Percentiles rank a stretch among this genome's conserved stretches.
These are phyloP conservation scores for Pherbina coryleti DNA, from an alignment of 2,888 invertebrate species.

Conservation along the genomic window DNA sequence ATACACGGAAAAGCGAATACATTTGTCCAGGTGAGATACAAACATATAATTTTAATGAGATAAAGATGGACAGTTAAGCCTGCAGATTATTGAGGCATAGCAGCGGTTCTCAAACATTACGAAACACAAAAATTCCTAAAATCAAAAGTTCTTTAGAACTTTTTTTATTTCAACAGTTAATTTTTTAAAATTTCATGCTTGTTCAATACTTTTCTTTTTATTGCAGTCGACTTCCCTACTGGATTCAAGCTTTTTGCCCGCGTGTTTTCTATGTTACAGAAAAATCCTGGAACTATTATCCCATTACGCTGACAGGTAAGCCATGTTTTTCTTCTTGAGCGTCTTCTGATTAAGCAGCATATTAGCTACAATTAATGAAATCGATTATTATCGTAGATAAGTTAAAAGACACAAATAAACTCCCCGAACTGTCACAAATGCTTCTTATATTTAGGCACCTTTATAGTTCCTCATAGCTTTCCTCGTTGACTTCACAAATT, in stretches of 20 bases:
- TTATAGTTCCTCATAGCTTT: too few relatives aligned
- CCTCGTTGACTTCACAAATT: too few relatives aligned
- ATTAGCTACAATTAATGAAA: neutral
- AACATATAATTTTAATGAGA: too few relatives aligned
- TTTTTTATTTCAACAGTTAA: neutral
- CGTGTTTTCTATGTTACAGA: conserved; percentile 93
- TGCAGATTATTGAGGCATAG: too few relatives aligned
- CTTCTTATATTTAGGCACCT: too few relatives aligned
- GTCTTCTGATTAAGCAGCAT: neutral
- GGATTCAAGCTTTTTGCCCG: conserved; percentile 89
- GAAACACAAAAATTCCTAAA: too few relatives aligned
- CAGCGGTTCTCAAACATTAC: too few relatives aligned
- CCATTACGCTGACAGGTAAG: conserved; percentile 86
- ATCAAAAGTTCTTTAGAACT: neutral
- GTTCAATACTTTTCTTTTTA: conserved; percentile 60
- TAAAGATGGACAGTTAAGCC: too few relatives aligned
- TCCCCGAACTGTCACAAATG: too few relatives aligned
- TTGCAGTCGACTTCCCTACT: conserved; percentile 86
- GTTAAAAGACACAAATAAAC: too few relatives aligned
- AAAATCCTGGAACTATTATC: conserved; percentile 96
- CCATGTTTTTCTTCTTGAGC: conserved; percentile 13
- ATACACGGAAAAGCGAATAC: conserved; percentile 90
- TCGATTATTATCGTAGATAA: neutral
- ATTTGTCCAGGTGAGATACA: conserved; percentile 81
- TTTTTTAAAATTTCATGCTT: neutral